These are phyloP conservation scores for Edolisoma coerulescens DNA, from an alignment of 2,113 vertebrate species.

Conservation along the genomic window DNA sequence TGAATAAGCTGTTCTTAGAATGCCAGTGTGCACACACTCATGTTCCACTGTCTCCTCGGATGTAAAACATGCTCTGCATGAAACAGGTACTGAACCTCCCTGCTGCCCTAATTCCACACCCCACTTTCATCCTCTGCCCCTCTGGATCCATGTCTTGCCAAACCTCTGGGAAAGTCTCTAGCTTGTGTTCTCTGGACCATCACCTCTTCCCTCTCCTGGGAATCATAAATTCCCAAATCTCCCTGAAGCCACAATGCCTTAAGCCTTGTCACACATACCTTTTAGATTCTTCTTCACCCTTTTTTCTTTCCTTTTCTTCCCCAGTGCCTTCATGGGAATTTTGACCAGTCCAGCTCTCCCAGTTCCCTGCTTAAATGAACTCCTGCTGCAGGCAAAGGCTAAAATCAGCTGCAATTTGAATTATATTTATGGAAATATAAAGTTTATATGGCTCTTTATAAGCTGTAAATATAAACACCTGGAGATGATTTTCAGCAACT, in stretches of 20 bases:
- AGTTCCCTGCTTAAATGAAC: neutral
- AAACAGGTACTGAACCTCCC: neutral
- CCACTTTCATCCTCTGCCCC: neutral
- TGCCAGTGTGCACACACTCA: neutral
- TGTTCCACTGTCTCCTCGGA: neutral
- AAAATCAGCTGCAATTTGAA: neutral
- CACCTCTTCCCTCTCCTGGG: neutral
- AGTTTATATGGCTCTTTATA: neutral
- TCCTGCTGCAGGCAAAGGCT: neutral
- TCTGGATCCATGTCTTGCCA: neutral
- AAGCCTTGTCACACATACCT: neutral
- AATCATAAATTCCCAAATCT: neutral
- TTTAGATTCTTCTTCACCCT: neutral
- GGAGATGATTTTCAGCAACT: neutral
- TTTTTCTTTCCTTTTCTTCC: neutral
- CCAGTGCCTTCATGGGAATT: no score
- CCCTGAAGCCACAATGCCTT: neutral
- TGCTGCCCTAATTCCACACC: neutral
- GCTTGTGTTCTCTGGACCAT: neutral
- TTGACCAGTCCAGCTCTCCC: neutral
- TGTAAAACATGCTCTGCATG: neutral
- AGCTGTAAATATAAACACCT: neutral
- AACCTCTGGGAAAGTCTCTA: neutral
- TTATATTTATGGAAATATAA: neutral
- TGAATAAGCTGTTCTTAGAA: neutral